Evolutionary conservation across 2,797 vertebrate genomes (phyloP), one percentile per base, ranked within the genome.

Genomic region (Moxostoma hubbsi): DNA sequence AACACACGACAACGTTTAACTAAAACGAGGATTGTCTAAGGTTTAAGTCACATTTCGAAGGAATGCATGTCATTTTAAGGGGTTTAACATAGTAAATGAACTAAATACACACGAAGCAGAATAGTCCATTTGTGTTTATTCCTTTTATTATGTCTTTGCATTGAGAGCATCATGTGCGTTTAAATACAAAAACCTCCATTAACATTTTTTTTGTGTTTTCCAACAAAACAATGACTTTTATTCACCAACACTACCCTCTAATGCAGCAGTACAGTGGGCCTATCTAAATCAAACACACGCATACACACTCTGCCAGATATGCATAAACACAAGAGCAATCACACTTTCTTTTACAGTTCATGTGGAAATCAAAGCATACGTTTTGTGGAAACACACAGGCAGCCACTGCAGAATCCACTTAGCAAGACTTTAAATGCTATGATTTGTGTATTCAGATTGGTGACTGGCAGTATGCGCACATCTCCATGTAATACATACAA

Each of bases 111-210:
- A 36, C 4, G 36, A 4, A 36, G 36, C 4, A 36, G 1, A 1
- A 24, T 36, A 36, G 36, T 36, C 36, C 36, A 36, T 36, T 36
- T 36, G 36, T 15, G 45, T 77, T 59, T 64, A 49, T 66, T 79
- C 74, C 72, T 80, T 88, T 82, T 82, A 79, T 88, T 83, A 63
- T 36, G 36, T 75, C 49, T 72, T 83, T 73, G 77, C 81, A 77
- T 72, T 68, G 73, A 67, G 74, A 81, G 81, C 82, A 79, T 64
- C 18, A 72, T 79, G 75, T 78, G 67, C 62, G 68, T 53, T 78
- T 84, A 58, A 58, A 68, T 68, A 36, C 36, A 36, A 75, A 63
- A 63, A 59, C 73, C 45, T 70, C 62, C 63, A 58, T 73, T 70
- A 36, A 36, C 36, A 55, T 77, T 75, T 36, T 69, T 73, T 50